Base-by-base conservation (phyloP, 2,888 invertebrate species). In the Synergus laeviventris region DNA sequence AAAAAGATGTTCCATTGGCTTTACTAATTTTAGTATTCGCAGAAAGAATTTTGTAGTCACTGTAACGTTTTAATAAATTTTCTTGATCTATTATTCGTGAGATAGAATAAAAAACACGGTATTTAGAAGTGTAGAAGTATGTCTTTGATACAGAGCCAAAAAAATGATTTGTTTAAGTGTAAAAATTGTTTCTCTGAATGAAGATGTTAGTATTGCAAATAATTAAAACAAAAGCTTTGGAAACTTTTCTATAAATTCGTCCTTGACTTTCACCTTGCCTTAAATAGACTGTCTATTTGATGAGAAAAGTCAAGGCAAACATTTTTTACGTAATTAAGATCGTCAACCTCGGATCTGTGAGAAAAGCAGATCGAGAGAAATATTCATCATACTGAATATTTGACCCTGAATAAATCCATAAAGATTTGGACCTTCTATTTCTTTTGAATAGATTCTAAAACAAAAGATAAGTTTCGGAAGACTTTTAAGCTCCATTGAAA, bases 231-330 rank as follows among this genome's bases (percentile, higher is more conserved):
- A 49, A n/a, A 49, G n/a, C 8, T n/a, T 8, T 18, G 16, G n/a
- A 1, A 49, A 8, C n/a, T 8, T 49, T n/a, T 49, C 7, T n/a
- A n/a, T 4, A 12, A 56, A 24, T 21, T 56, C 56, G n/a, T 12
- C 18, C 21, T 56, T 56, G 21, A 56, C 56, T 24, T 56, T 56
- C 1, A 24, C 56, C 18, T 24, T 56, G 21, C 4, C 18, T 21
- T 56, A 3, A 21, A 4, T 24, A 9, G 3, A 14, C 56, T 70
- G 16, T 70, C 70, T 70, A n/a, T 31, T 45, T 16, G 31, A 45
- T 14, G 49, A 49, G 45, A 31, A 70, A 70, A n/a, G n/a, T 49
- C 31, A 45, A 70, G 45, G 49, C 49, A 36, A 70, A 49, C 31
- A 36, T 49, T 70, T 66, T 49, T 70, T 70, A 49, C 45, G 49